phyloP scores from a whole-genome alignment of 2,888 invertebrate species.

The Diarsia dahlii region DNA sequence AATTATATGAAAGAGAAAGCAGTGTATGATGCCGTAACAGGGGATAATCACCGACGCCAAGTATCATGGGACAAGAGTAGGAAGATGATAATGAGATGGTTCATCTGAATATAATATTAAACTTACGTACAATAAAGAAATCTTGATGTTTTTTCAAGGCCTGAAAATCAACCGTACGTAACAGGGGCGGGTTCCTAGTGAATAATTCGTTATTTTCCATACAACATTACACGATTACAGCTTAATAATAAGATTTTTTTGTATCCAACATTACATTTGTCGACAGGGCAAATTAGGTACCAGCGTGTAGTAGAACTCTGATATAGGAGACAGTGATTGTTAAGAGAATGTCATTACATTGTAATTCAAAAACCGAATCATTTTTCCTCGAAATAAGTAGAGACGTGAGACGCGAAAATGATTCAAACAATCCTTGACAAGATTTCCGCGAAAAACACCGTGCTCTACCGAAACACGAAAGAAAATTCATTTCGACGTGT shows the following conservation, averaged over 20 bases:
- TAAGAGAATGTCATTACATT: neutral
- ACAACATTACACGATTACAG: no score
- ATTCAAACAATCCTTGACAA: neutral
- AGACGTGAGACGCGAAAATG: neutral
- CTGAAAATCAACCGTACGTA: neutral
- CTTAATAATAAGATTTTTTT: neutral
- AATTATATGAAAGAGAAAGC: no score
- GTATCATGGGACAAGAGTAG: no score
- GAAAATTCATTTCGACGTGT: constrained; percentile 30
- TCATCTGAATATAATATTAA: neutral
- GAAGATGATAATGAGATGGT: no score
- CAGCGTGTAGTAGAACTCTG: neutral
- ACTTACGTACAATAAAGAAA: neutral
- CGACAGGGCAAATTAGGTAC: neutral
- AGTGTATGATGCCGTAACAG: no score
- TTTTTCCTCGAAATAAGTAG: neutral
- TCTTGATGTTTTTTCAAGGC: neutral
- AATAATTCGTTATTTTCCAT: no score
- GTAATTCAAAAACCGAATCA: neutral
- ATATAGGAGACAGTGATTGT: neutral
- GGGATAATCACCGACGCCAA: no score
- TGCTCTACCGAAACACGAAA: neutral
- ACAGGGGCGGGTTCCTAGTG: neutral
- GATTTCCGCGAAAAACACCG: constrained; percentile 18
- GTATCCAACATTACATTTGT: neutral